A percentile compares a stretch with the other conserved stretches of the same genome.
Evolutionary conservation across 2,888 invertebrate genomes (phyloP).

Genomic region (Eugnorisma glareosa): DNA sequence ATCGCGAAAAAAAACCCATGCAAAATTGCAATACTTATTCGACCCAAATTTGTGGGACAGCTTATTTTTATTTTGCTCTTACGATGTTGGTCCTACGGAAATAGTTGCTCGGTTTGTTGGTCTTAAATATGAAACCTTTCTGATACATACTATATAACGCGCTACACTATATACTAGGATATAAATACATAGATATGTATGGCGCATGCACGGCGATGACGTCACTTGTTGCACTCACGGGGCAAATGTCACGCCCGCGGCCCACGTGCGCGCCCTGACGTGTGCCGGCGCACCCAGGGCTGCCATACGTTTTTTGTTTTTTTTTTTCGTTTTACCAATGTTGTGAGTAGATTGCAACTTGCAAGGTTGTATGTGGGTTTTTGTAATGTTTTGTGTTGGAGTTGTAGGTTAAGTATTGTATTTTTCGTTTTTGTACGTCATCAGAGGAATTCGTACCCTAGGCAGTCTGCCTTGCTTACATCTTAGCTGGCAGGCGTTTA

Average conservation of each 20-base stretch:
- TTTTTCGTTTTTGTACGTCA: not conserved
- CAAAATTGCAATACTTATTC: not conserved
- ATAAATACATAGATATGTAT: constrained; percentile 28
- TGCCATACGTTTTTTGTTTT: constrained; percentile 51
- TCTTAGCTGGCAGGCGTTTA: not conserved
- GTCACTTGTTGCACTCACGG: constrained; percentile 79
- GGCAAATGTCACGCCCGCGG: constrained; percentile 85
- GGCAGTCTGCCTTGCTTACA: not conserved
- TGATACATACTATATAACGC: not conserved
- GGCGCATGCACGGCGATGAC: constrained; percentile 79
- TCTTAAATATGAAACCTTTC: not conserved
- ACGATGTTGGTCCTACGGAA: not conserved
- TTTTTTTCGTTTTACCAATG: constrained; percentile 2
- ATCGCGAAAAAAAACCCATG: not conserved
- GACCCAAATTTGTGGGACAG: not conserved
- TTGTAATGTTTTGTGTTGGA: constrained; percentile 15
- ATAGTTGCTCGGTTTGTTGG: not conserved
- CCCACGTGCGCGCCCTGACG: constrained; percentile 82
- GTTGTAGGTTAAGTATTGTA: not conserved
- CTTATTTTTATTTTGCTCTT: not conserved
- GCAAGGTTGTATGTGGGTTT: constrained; percentile 25
- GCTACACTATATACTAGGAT: constrained; percentile 11
- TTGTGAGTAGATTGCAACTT: constrained; percentile 38
- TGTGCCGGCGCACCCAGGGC: constrained; percentile 67
- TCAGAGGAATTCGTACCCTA: not conserved